Conservation (phyloP, 1,140 invertebrate species). For the Drosophila cardini region DNA sequence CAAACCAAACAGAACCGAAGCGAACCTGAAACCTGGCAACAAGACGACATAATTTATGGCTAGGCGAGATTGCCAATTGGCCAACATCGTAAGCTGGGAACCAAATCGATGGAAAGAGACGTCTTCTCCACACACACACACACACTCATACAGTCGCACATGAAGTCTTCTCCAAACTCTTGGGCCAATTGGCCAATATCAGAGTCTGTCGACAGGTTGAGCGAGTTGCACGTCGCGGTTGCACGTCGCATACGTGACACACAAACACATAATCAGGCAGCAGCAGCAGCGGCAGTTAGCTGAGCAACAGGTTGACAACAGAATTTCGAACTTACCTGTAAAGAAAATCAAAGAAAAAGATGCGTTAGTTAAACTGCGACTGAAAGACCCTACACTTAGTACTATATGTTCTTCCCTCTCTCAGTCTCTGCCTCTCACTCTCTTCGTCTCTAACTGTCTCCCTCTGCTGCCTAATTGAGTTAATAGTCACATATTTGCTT, state of each 20-base stretch:
- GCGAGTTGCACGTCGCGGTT: conserved; percentile 57
- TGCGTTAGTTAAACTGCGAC: conserved; percentile 52
- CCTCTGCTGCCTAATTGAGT: conserved; percentile 62
- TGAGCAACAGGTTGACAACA: conserved; percentile 55
- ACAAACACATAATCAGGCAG: conserved; percentile 52
- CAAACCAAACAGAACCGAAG: background rate
- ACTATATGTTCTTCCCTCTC: background rate
- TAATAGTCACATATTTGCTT: conserved; percentile 49
- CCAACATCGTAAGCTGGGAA: conserved; percentile 40
- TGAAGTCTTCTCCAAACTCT: conserved; percentile 16
- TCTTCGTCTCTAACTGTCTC: conserved; percentile 5
- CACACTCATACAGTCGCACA: conserved; percentile 53
- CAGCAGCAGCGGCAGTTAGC: too few species aligned
- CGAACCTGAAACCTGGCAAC: conserved; percentile 17
- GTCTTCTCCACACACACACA: background rate
- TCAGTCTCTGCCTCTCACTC: background rate
- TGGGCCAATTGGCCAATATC: conserved; percentile 52
- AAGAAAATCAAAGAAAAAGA: conserved; percentile 53
- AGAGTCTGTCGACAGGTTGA: conserved; percentile 70
- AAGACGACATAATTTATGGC: conserved; percentile 77
- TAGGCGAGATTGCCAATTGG: conserved; percentile 55
- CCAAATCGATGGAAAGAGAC: conserved; percentile 23
- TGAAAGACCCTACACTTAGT: conserved; percentile 30
- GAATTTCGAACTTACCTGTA: conserved; percentile 58
- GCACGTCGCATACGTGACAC: conserved; percentile 50